A percentile compares a stretch with the other conserved stretches of the same genome.
These are phyloP conservation scores for Zaprionus inermis DNA, from an alignment of 1,140 invertebrate genomes.

Conservation along the genomic window DNA sequence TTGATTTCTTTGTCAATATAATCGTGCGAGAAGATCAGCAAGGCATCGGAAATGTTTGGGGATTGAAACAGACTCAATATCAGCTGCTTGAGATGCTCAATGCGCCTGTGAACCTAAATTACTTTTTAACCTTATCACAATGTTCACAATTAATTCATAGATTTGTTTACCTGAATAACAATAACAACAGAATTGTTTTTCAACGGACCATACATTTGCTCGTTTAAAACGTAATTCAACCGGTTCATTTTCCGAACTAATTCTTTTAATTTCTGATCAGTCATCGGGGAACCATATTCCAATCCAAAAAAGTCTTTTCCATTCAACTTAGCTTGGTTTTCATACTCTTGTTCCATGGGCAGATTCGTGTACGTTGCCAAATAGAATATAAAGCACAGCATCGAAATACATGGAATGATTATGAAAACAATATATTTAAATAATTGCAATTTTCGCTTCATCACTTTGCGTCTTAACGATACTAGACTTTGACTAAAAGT, in stretches of 20 bases:
- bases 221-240: background rate
- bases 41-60: background rate
- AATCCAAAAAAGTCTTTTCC: background rate
- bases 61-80: background rate
- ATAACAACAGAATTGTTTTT: background rate
- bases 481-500: no score
- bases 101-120: background rate
- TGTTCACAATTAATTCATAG: no score
- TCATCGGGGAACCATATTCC: no score
- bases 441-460: no score
- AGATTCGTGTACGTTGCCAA: no score
- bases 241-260: background rate
- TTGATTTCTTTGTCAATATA: background rate
- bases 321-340: no score
- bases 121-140: background rate
- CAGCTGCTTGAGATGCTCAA: background rate
- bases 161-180: background rate
- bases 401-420: no score
- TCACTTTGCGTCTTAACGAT: no score
- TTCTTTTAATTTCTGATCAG: background rate
- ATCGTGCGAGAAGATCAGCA: constrained; percentile 14
- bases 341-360: no score
- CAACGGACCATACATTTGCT: background rate
- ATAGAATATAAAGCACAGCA: no score
- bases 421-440: no score